Conservation (phyloP, 2,113 vertebrate genomes). For the Osmerus mordax region DNA sequence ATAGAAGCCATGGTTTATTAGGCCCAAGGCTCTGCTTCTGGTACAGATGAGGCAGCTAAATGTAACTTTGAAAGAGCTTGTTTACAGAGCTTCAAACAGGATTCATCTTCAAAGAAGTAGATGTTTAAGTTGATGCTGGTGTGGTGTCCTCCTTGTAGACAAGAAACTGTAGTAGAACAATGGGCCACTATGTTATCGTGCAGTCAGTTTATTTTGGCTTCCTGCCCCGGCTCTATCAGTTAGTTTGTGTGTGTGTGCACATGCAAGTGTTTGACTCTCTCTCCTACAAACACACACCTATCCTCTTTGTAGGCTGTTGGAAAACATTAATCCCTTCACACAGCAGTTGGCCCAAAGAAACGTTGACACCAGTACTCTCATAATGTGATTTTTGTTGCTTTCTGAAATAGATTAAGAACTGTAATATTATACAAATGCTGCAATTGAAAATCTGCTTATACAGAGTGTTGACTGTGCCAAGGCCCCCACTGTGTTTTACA, state of each 20-base stretch:
- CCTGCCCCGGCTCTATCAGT: conserved; percentile 39
- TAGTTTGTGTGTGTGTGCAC: conserved; percentile 21
- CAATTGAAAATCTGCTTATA: neutral
- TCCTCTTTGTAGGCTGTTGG: neutral
- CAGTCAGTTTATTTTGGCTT: conserved; percentile 30
- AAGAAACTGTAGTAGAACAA: conserved; percentile 33
- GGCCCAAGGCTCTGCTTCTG: too few relatives aligned
- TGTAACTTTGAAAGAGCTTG: neutral
- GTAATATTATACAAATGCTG: neutral
- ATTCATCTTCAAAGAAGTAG: too few relatives aligned
- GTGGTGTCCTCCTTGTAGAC: conserved; percentile 20
- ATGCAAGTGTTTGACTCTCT: conserved; percentile 8
- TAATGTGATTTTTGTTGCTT: neutral
- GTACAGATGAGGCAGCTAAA: neutral
- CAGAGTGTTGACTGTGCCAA: neutral
- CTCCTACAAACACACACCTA: conserved; percentile 4
- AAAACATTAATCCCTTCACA: conserved; percentile 2
- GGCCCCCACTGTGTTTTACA: neutral
- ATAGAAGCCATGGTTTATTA: too few relatives aligned
- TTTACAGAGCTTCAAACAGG: too few relatives aligned
- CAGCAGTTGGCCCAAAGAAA: conserved; percentile 5
- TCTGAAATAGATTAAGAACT: conserved; percentile 2
- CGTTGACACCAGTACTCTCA: conserved; percentile 1
- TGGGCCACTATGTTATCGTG: conserved; percentile 29
- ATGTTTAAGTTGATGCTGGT: conserved; percentile 6